phyloP scores from a whole-genome alignment of 2,113 vertebrate genomes.

The Pelodiscus sinensis region DNA sequence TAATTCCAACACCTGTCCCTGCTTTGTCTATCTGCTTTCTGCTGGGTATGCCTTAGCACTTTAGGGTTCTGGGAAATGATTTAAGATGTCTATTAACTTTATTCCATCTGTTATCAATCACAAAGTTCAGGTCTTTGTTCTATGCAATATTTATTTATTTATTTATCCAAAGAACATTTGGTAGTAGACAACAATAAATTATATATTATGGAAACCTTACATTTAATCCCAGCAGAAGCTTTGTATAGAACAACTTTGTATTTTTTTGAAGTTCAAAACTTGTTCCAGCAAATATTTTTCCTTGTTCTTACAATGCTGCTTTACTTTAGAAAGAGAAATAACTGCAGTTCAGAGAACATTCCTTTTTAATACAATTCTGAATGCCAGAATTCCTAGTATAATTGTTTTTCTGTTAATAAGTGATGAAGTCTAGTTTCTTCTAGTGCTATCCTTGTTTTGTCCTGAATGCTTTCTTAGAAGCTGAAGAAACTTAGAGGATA shows the following conservation, averaged over 20 bases:
- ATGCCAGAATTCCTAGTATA: slow-evolving; percentile 45
- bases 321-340: slow-evolving; percentile 31
- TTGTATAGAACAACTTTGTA: slow-evolving; percentile 4
- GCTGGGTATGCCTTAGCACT: neutral
- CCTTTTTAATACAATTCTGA: slow-evolving; percentile 37
- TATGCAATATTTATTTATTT: slow-evolving; percentile 36
- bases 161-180: slow-evolving; percentile 41
- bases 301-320: neutral
- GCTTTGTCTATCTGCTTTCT: neutral
- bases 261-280: slow-evolving; percentile 49
- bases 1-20: neutral
- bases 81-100: slow-evolving; percentile 45
- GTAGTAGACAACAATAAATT: slow-evolving; percentile 21
- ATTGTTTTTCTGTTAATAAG: slow-evolving; percentile 56
- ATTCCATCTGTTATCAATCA: neutral
- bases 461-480: slow-evolving; percentile 59
- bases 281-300: slow-evolving; percentile 52
- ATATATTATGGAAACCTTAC: slow-evolving; percentile 1
- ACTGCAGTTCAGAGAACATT: slow-evolving; percentile 42
- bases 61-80: slow-evolving; percentile 1
- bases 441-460: slow-evolving; percentile 61
- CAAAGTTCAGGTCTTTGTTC: slow-evolving; percentile 7
- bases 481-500: slow-evolving; percentile 68
- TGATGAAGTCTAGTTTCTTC: slow-evolving; percentile 47
- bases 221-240: slow-evolving; percentile 35